Evolutionary conservation across 2,797 vertebrate species (phyloP).

Genomic region (Gallinago solitaria): DNA sequence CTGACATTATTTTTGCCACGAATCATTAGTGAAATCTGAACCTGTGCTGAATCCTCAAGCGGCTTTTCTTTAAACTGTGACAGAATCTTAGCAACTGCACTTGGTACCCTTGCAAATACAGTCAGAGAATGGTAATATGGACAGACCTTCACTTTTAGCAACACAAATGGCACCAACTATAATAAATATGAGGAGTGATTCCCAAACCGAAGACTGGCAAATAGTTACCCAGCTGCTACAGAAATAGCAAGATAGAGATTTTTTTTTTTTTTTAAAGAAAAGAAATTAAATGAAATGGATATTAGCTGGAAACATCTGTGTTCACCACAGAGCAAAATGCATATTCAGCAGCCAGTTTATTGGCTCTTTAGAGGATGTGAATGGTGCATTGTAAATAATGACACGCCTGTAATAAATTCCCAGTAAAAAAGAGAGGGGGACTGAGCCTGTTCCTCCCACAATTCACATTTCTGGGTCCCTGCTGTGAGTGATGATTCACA

Average conservation of each 20-base stretch:
- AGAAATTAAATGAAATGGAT: constrained; percentile 85
- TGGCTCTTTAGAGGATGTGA: constrained; percentile 84
- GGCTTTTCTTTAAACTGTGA: constrained; percentile 30
- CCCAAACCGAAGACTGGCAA: constrained; percentile 74
- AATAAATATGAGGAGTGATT: constrained; percentile 77
- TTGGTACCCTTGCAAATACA: constrained; percentile 61
- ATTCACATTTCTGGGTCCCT: constrained; percentile 79
- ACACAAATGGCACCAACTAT: constrained; percentile 61
- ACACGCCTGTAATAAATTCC: constrained; percentile 83
- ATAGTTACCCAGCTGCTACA: constrained; percentile 82
- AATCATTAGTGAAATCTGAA: constrained; percentile 54
- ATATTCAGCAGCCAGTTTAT: constrained; percentile 85
- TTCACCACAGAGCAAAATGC: constrained; percentile 83
- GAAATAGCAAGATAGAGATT: constrained; percentile 79
- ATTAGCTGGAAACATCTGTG: constrained; percentile 85
- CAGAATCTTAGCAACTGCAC: constrained; percentile 55
- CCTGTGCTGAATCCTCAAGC: constrained; percentile 38
- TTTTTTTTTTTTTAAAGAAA: constrained; percentile 73
- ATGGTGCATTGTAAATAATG: constrained; percentile 84
- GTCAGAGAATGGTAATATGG: constrained; percentile 56
- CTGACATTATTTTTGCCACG: constrained; percentile 52
- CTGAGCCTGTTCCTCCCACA: constrained; percentile 76
- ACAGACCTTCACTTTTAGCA: constrained; percentile 70
- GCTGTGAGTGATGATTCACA: constrained; percentile 82
- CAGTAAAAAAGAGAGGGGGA: constrained; percentile 78